Evolutionary conservation across 2,797 vertebrate species (phyloP), one percentile per base, ranked within the genome.

Genomic region (Manis javanica): DNA sequence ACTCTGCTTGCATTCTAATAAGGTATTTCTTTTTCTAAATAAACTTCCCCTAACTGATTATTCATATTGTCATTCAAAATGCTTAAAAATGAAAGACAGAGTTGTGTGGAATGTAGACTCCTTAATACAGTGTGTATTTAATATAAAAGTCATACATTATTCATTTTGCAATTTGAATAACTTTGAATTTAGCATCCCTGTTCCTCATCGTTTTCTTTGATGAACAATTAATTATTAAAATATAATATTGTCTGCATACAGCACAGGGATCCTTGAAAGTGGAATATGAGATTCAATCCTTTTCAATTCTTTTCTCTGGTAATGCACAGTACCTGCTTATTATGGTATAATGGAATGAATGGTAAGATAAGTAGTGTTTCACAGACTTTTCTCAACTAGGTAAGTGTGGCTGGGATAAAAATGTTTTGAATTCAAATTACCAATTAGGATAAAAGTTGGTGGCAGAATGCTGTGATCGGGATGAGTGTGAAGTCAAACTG

Each of bases 201-300:
- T 98, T 98, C 98, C 95, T 98, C 98, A 98, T 98, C 98, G 98
- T 98, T 98, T 97, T 98, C 98, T 98, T 98, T 99, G 99, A 99
- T 99, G 99, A 99, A 98, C 98, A 98, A 98, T 99, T 99, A 99
- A 99, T 99, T 99, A 99, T 99, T 99, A 99, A 99, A 98, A 98
- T 98, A 98, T 97, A 98, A 98, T 99, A 99, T 98, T 98, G 98
- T 99, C 98, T 98, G 98, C 98, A 98, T 98, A 98, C 97, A 88
- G 98, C 98, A 94, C 97, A 96, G 0, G 87, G 98, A 98, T 98
- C 94, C 97, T 98, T 98, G 97, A 97, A 98, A 98, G 96, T 97
- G 74, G 97, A 97, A 95, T 96, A 97, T 97, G 95, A 98, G 97
- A 96, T 98, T 97, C 92, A 7, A 95, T 97, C 90, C 97, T 95